Conservation (phyloP, 2,888 invertebrate species). For the Nasonovia ribisnigri region DNA sequence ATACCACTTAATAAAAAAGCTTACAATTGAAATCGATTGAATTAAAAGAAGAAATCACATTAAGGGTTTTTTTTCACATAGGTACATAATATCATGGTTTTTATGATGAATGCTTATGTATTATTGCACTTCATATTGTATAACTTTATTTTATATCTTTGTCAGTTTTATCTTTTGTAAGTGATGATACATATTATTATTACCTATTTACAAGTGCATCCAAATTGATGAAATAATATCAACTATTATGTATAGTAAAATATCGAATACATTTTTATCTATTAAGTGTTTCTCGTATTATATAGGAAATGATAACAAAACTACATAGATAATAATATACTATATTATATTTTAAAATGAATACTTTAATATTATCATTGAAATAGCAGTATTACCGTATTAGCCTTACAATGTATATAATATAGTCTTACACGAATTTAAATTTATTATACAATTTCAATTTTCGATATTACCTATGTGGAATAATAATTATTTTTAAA, state of each 20-base stretch:
- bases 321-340: too few relatives aligned
- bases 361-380: neutral
- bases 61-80: neutral
- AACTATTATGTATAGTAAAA: neutral
- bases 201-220: neutral
- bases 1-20: neutral
- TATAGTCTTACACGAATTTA: neutral
- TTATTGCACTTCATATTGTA: neutral
- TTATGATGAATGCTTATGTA: neutral
- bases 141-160: neutral
- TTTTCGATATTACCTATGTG: neutral
- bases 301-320: neutral
- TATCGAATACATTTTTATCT: neutral
- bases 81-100: neutral
- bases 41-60: neutral
- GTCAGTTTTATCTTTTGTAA: conserved; percentile 5
- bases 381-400: neutral
- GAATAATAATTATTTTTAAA: neutral
- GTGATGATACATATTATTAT: neutral
- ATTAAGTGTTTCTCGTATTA: neutral
- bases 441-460: neutral
- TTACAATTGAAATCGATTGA: neutral
- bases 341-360: neutral
- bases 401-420: neutral
- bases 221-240: neutral